Evolutionary conservation across 1,140 invertebrate genomes (phyloP), one percentile per base, ranked within the genome.

Genomic region (Hycleus phaleratus): DNA sequence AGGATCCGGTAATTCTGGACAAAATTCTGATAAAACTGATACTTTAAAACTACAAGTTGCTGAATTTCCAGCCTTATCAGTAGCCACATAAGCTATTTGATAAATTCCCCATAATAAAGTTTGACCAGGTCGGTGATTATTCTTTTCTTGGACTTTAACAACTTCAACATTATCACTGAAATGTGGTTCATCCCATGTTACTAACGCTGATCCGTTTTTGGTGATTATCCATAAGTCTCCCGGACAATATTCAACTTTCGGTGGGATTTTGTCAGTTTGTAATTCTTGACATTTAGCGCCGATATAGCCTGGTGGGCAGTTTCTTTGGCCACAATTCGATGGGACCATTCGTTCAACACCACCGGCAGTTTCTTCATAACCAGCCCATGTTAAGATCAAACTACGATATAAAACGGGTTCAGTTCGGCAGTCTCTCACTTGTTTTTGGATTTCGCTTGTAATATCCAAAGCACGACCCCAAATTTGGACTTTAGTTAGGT

Each of bases 11-110:
- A 95, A 73, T 57, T 86, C 80, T 6, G 90, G 91, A 71, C 95
- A 97, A 75, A 95, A 95, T 68, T 95, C 91, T 62, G 90, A 84
- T 39, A 95, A 71, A 11, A 97, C 83, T 56, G 94, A 94, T 52
- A 98, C 90, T 73, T 92, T 95, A 76, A 98, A 98, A 51, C 85
- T 86, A 72, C 96, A 98, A 11, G 85, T 86, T 1, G 91, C 95
- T 25, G 89, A 85, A 68, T 97, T 97, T 57, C 91, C 92, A 47
- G 86, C 86, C 49, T 86, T 87, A 78, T 98, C 95, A 57, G 87
- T 88, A 44, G 93, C 95, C 3, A 97, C 86, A 68, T 98, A 98
- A 18, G 91, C 90, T 49, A 98, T 90, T 50, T 91, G 86, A 69
- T 97, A 96, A 25, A 85, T 86, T 61, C 95, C 96, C 91, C 91